These are phyloP conservation scores for Leptogaster cylindrica DNA, from an alignment of 2,888 invertebrate genomes.

Conservation along the genomic window DNA sequence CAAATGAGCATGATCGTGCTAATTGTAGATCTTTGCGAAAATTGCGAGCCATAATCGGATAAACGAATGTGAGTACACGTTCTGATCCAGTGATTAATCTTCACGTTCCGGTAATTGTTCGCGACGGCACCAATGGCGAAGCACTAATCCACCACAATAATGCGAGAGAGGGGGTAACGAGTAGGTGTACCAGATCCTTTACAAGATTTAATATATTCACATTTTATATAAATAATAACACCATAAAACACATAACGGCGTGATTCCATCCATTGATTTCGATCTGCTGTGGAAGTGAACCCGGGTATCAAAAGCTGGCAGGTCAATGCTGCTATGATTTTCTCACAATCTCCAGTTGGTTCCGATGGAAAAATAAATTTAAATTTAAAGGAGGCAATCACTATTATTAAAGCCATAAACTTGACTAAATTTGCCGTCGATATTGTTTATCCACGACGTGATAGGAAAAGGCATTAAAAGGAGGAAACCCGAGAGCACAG, in stretches of 20 bases:
- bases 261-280: constrained; percentile 45
- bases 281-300: too few relatives aligned
- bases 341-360: constrained; percentile 44
- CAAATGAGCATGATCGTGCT: constrained; percentile 33
- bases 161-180: too few relatives aligned
- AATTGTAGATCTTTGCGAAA: constrained; percentile 34
- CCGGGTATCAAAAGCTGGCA: too few relatives aligned
- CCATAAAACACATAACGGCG: constrained; percentile 47
- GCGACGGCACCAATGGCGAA: constrained; percentile 17
- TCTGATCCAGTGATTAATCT: constrained; percentile 35
- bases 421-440: constrained; percentile 46
- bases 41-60: constrained; percentile 12
- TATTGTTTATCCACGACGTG: constrained; percentile 43
- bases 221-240: constrained; percentile 47
- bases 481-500: constrained; percentile 44
- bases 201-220: constrained; percentile 44
- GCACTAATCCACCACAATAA: too few relatives aligned
- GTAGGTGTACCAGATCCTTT: constrained; percentile 42
- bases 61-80: constrained; percentile 9
- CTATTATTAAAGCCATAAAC: constrained; percentile 47
- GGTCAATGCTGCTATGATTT: constrained; percentile 45
- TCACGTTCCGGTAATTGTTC: constrained; percentile 43
- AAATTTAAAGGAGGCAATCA: constrained; percentile 48
- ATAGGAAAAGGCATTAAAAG: constrained; percentile 41
- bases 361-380: constrained; percentile 46